Evolutionary conservation across 2,797 vertebrate genomes (phyloP).

Genomic region (Takifugu ocellatus): DNA sequence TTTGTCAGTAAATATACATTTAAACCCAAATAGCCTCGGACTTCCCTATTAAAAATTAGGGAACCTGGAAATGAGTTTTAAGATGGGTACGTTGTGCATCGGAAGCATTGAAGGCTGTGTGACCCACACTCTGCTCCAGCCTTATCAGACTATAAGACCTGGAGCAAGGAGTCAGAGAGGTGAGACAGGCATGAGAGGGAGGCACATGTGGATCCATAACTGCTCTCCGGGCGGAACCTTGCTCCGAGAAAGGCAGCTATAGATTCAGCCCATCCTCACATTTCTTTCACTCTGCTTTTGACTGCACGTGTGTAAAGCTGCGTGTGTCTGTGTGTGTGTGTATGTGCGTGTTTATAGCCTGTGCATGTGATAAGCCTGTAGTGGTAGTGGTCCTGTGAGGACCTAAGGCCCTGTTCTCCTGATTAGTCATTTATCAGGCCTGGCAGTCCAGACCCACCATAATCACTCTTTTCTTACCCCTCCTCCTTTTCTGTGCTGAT

Average conservation of each 20-base stretch:
- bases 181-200: slow-evolving; percentile 56
- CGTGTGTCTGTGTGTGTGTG: slow-evolving; percentile 16
- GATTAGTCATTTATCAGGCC: slow-evolving; percentile 99
- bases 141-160: slow-evolving; percentile 62
- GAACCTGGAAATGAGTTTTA: slow-evolving; percentile 1
- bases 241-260: slow-evolving; percentile 57
- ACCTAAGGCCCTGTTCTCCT: slow-evolving; percentile 86
- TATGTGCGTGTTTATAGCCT: slow-evolving; percentile 26
- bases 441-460: slow-evolving; percentile 95
- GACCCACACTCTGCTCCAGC: slow-evolving; percentile 65
- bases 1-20: slow-evolving; percentile 3
- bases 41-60: background rate
- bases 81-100: slow-evolving; percentile 11
- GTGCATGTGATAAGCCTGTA: slow-evolving; percentile 87
- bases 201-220: slow-evolving; percentile 68
- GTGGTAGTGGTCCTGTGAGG: slow-evolving; percentile 91
- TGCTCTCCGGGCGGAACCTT: slow-evolving; percentile 50
- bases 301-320: slow-evolving; percentile 41
- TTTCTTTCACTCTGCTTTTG: slow-evolving; percentile 55
- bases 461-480: slow-evolving; percentile 93
- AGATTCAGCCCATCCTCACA: slow-evolving; percentile 61
- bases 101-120: slow-evolving; percentile 35
- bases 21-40: slow-evolving; percentile 1
- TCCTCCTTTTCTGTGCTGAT: slow-evolving; percentile 66
- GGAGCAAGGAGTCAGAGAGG: slow-evolving; percentile 65